Conservation (phyloP, 1,140 invertebrate genomes). For the Drosophila pallidifrons region DNA sequence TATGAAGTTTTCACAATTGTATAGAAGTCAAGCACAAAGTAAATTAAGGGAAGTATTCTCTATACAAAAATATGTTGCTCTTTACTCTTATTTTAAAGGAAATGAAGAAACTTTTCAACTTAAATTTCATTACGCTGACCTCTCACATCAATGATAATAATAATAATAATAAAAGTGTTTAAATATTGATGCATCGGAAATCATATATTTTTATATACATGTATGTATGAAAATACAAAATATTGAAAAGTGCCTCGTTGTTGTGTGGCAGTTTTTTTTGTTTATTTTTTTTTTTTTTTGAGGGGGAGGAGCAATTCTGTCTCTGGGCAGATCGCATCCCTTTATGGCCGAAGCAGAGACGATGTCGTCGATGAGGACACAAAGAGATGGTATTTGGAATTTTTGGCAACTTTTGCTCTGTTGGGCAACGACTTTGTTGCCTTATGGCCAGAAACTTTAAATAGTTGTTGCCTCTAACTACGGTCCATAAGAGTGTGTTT, state of each 20-base stretch:
- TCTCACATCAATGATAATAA: not conserved
- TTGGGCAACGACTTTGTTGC: constrained; percentile 31
- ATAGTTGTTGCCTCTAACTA: constrained; percentile 37
- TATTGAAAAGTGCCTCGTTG: not conserved
- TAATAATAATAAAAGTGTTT: not conserved
- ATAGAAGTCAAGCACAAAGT: no score
- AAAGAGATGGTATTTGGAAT: constrained; percentile 10
- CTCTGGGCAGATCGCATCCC: constrained; percentile 29
- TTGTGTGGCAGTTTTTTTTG: no score
- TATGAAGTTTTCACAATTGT: no score
- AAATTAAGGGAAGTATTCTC: no score
- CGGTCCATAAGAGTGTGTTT: constrained; percentile 22
- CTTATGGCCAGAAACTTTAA: constrained; percentile 42
- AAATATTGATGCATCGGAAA: not conserved
- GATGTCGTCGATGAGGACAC: not conserved
- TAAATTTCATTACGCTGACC: not conserved
- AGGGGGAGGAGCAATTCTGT: not conserved
- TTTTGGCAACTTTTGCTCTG: constrained; percentile 31
- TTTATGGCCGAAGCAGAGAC: constrained; percentile 24
- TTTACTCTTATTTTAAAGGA: no score
- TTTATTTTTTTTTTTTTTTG: not conserved
- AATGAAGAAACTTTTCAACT: not conserved
- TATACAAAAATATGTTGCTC: no score
- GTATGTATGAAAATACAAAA: not conserved
- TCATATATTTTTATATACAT: not conserved